phyloP scores from a whole-genome alignment of 2,113 vertebrate species.

The Phoenicopterus ruber region DNA sequence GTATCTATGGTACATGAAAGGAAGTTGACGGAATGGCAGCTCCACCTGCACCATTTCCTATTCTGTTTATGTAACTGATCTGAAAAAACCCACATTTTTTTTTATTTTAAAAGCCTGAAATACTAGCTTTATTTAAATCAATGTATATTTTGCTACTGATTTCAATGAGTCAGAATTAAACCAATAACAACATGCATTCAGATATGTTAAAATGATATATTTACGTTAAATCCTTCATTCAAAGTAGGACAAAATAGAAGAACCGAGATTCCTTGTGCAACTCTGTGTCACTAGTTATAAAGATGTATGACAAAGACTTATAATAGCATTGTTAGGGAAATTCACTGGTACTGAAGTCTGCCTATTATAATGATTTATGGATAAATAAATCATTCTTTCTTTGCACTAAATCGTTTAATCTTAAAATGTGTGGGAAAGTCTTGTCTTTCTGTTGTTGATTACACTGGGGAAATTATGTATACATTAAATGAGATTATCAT shows the following conservation, averaged over 20 bases:
- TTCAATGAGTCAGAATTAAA: not conserved
- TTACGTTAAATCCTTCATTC: not conserved
- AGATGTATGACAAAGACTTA: not conserved
- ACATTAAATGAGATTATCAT: not conserved
- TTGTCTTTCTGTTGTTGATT: not conserved
- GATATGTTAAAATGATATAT: not conserved
- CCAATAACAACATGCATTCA: not conserved
- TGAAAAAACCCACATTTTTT: not conserved
- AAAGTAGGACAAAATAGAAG: not conserved
- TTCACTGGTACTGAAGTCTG: not conserved
- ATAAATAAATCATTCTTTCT: not conserved
- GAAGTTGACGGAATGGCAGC: not conserved
- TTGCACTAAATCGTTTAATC: not conserved
- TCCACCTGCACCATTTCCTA: not conserved
- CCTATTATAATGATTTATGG: not conserved
- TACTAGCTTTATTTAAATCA: not conserved
- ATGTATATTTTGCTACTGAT: not conserved
- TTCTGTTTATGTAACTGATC: not conserved
- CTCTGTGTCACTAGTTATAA: not conserved
- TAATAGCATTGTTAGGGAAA: not conserved
- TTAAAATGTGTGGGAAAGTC: not conserved
- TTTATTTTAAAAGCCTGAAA: not conserved
- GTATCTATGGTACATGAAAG: not conserved
- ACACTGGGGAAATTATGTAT: not conserved
- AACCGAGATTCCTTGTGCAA: not conserved